Evolutionary conservation across 1,140 invertebrate genomes (phyloP), one percentile per base, ranked within the genome.

Genomic region (Drosophila lini): DNA sequence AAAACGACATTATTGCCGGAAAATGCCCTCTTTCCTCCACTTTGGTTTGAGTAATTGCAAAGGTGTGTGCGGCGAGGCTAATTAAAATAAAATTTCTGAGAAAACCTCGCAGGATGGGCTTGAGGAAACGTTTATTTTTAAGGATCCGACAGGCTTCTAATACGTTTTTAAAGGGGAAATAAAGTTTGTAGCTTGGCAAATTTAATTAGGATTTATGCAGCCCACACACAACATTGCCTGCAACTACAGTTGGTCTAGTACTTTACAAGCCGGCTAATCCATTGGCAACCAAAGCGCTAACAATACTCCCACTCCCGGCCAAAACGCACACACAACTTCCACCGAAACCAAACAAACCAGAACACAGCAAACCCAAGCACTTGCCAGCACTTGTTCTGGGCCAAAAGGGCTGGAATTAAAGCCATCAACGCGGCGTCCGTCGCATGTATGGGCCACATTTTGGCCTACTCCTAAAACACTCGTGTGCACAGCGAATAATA

Each of bases 371-470:
- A 31, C 65, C 67, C 41, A 22, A 73, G 74, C 73, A 76, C 74
- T 76, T 68, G 57, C 47, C 74, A 59, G 73, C 73, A 58, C 74
- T 76, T 76, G 53, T 75, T 58, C 28, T 47, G 9, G 65, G 68
- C 68, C 52, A 34, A 52, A 58, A 76, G 61, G 28, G 42, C 53
- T 50, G 73, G 48, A 38, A 76, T 76, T 77, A 75, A 75, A 75
- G 73, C 71, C 73, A 75, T 50, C 52, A 75, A 65, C 52, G 44
- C 34, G 55, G 32, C 45, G 22, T 10, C 36, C 56, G 50, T 77
- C 47, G 74, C 74, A 77, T 77, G 74, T 77, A 60, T 68, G 40
- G 74, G 48, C 63, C 74, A 77, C 74, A 77, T 69, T 77, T 42
- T 65, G 73, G 73, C 62, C 74, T 53, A 48, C 28, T 19, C 50